Conservation (phyloP, 1,140 invertebrate species). For the Galendromus occidentalis region DNA sequence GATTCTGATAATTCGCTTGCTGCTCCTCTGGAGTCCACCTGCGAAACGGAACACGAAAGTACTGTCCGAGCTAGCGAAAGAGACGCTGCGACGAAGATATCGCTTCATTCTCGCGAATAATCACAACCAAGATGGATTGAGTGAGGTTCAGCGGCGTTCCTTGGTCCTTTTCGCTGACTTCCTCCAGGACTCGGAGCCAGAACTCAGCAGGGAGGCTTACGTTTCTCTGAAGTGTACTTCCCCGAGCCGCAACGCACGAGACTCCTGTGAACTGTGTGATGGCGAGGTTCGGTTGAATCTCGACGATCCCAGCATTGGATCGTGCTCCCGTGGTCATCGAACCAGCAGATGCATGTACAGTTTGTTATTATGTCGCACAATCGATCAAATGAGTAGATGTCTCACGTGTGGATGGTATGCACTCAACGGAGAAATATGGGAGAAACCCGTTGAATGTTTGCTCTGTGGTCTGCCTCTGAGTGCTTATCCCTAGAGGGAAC, state of each 20-base stretch:
- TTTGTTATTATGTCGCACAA: background rate
- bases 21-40: background rate
- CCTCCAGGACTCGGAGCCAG: background rate
- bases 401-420: background rate
- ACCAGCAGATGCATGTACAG: conserved; percentile 1
- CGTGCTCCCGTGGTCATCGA: background rate
- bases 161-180: background rate
- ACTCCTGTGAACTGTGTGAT: background rate
- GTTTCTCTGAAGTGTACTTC: background rate
- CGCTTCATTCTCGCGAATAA: background rate
- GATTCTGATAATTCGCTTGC: background rate
- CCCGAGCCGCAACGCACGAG: background rate
- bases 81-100: background rate
- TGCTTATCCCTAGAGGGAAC: background rate
- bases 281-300: background rate
- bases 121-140: background rate
- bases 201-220: background rate
- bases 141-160: background rate
- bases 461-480: background rate
- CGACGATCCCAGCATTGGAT: background rate
- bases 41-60: background rate
- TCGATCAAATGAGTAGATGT: background rate
- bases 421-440: background rate
- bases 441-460: background rate
- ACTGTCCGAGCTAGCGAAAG: background rate